Evolutionary conservation across 2,113 vertebrate genomes (phyloP), one percentile per base, ranked within the genome.

Genomic region (Apteryx owenii): DNA sequence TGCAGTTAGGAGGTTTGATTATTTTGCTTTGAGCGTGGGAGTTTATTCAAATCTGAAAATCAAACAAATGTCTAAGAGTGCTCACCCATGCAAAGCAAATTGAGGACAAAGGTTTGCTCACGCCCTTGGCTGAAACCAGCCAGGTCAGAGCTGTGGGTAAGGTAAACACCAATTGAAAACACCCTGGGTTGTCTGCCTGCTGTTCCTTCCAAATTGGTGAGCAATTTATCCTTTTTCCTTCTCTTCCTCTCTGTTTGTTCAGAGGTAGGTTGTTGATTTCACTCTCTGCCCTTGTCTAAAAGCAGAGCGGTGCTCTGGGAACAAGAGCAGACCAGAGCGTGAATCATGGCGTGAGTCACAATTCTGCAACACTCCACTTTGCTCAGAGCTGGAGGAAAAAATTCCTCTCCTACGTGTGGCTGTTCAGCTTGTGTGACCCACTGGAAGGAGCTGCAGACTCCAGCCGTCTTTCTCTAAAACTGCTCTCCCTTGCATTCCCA

Each of bases 311-410:
- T 77, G 80, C 69, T 62, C 54, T 0, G 1, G 82, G 89, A 89
- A 36, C 0, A 1, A 73, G 70, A 89, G 65, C 73, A 93, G 84
- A 80, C 40, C 85, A 10, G 50, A 71, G 42, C 19, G 7, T 95
- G 93, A 97, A 51, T 97, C 95, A 96, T 5, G 44, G 18, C 64
- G 38, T 94, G 91, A 95, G 68, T 93, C 93, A 97, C 2, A 13
- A 60, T 31, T 70, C 80, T 33, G 44, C 81, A 91, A 54, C 28
- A 23, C 64, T 42, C 33, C 3, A 2, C 73, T 80, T 79, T 86
- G 44, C 50, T 73, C 15, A 19, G 79, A 85, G 75, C 50, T 18
- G 22, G 29, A 76, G 50, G 33, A 40, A 40, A 42, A 95, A 79
- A 80, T 81, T 82, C 81, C 40, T 85, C 50, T 79, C 54, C 26